These are phyloP conservation scores for Agapostemon virescens DNA, from an alignment of 2,888 invertebrate species.

Conservation along the genomic window DNA sequence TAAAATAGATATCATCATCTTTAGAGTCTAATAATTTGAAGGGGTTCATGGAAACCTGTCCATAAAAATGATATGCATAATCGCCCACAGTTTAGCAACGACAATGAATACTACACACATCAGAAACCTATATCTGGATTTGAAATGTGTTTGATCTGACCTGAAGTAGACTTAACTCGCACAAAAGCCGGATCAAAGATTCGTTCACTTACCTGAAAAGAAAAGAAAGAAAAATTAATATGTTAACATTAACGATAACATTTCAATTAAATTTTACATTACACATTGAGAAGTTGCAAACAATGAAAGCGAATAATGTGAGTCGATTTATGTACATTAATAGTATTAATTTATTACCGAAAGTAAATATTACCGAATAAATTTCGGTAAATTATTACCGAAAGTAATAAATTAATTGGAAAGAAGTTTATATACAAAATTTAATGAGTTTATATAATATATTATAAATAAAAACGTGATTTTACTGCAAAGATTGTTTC, in stretches of 20 bases:
- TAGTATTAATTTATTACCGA: too few relatives aligned
- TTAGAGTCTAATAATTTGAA: neutral
- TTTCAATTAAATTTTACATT: neutral
- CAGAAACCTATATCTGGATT: neutral
- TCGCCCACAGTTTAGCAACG: neutral
- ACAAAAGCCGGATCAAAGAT: neutral
- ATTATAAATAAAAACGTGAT: too few relatives aligned
- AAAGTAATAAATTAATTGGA: too few relatives aligned
- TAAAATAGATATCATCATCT: too few relatives aligned
- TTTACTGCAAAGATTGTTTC: too few relatives aligned
- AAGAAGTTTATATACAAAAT: too few relatives aligned
- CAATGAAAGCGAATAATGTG: too few relatives aligned
- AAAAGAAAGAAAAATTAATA: slow-evolving; percentile 36
- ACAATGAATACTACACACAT: neutral
- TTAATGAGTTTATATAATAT: too few relatives aligned
- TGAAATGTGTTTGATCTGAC: slow-evolving; percentile 32
- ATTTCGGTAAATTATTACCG: too few relatives aligned
- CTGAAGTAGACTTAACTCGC: slow-evolving; percentile 28
- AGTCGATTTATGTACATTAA: too few relatives aligned
- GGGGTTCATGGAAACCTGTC: neutral
- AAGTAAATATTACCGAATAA: too few relatives aligned
- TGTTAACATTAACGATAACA: neutral
- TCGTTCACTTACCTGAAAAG: slow-evolving; percentile 65
- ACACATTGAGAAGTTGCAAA: neutral
- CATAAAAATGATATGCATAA: neutral